Base-by-base conservation (phyloP, 1,140 invertebrate genomes). In the Andricus grossulariae region DNA sequence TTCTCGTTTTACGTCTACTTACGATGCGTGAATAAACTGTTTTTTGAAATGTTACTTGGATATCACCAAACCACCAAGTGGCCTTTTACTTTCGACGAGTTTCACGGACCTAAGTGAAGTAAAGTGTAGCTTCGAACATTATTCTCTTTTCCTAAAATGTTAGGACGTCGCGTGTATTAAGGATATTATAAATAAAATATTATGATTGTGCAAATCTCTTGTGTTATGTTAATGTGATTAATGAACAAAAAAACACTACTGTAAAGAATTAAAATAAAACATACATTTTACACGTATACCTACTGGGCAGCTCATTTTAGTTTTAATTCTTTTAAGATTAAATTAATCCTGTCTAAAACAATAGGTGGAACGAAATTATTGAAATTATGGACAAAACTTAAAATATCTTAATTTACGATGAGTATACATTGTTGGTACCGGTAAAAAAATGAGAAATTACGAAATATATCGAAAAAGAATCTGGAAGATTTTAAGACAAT, bases 221-320 rank as follows among this genome's bases (percentile, higher is more conserved):
- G 87, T 91, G 89, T 90, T 91, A 91, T 79, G 86, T 91, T 90
- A 89, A 90, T 90, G 88, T 91, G 88, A 90, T 90, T 90, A 89
- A 45, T 39, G 32, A 66, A 45, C 83, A 82, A 90, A 87, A 45
- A 83, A 87, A 89, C 85, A 90, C 86, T 90, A 66, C 60, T 66
- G 89, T 90, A 90, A 91, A 91, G 83, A 90, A 88, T 81, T 90
- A 89, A 91, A 90, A 66, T 91, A 91, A 91, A 91, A 87, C 89
- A 90, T 90, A 91, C 90, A 90, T 91, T 91, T 91, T 91, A 90
- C 89, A 90, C 90, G 90, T 90, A 87, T 76, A 54, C 51, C 45
- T 71, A 8, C 39, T 45, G 39, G 7, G 7, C 39, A 45, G 18
- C 19, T 72, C 2, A 7, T 72, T 57, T 78, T 18, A 19, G 45